phyloP scores from a whole-genome alignment of 2,113 vertebrate genomes.

The Anguilla japonica region DNA sequence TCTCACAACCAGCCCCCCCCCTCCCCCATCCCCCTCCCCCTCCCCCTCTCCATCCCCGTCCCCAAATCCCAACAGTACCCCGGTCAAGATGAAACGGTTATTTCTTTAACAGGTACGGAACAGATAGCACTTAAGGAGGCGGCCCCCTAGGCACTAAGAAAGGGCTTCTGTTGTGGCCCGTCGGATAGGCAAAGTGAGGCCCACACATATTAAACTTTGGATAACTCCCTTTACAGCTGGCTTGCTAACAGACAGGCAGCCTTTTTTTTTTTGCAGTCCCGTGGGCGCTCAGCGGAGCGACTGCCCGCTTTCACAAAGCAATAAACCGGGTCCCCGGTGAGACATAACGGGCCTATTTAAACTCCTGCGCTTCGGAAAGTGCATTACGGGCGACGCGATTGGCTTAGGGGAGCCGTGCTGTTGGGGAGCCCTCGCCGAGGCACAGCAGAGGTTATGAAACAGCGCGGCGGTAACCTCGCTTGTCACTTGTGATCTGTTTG shows the following conservation, averaged over 20 bases:
- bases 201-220: conserved; percentile 42
- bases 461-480: no score
- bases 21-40: conserved; percentile 15
- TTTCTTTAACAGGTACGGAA: conserved; percentile 53
- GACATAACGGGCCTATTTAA: conserved; percentile 34
- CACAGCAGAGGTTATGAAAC: neutral
- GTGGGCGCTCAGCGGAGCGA: conserved; percentile 10
- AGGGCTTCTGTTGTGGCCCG: neutral
- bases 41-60: conserved; percentile 27
- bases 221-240: conserved; percentile 26
- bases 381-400: conserved; percentile 36
- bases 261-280: conserved; percentile 33
- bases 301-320: conserved; percentile 23
- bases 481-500: no score
- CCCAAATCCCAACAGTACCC: neutral
- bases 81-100: conserved; percentile 33
- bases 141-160: neutral
- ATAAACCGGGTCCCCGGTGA: conserved; percentile 33
- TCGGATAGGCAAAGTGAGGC: conserved; percentile 26
- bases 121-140: conserved; percentile 42
- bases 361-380: conserved; percentile 37
- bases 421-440: neutral
- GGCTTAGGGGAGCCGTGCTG: conserved; percentile 13
- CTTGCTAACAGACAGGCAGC: conserved; percentile 15
- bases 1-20: neutral